phyloP scores from a whole-genome alignment of 2,113 vertebrate species.

The Lagopus muta region DNA sequence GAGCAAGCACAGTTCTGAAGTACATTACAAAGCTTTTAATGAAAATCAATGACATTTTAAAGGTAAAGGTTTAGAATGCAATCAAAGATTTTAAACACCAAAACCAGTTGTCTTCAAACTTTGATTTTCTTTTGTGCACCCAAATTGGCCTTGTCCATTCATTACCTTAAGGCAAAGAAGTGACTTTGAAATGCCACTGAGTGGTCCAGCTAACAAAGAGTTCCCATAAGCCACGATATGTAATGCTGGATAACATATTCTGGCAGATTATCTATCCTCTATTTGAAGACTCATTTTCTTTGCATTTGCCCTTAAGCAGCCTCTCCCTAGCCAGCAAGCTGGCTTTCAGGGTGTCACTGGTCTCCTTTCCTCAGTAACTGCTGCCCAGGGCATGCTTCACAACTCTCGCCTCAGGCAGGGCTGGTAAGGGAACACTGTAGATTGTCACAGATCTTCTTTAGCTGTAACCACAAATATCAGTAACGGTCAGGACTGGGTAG shows the following conservation, averaged over 20 bases:
- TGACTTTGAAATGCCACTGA: not conserved
- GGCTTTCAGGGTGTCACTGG: not conserved
- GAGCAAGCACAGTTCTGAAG: not conserved
- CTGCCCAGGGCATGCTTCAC: not conserved
- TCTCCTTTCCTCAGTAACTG: not conserved
- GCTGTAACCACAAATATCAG: not conserved
- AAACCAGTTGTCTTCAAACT: not conserved
- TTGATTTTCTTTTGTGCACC: not conserved
- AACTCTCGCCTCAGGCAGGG: rapidly evolving
- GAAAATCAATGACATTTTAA: constrained; percentile 60
- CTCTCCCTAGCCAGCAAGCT: not conserved
- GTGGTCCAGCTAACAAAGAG: rapidly evolving
- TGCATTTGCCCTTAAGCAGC: rapidly evolving
- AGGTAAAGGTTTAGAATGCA: constrained; percentile 6
- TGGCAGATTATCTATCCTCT: rapidly evolving
- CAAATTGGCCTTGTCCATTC: not conserved
- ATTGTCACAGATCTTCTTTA: not conserved
- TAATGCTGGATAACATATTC: not conserved
- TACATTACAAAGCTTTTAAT: constrained; percentile 49
- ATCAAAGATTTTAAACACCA: constrained; percentile 19
- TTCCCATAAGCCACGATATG: rapidly evolving
- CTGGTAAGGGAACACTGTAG: not conserved
- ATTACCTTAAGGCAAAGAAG: not conserved
- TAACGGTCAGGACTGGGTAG: not conserved
- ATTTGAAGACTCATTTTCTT: not conserved